Conservation (phyloP, 2,888 invertebrate genomes). For the Melieria omissa region DNA sequence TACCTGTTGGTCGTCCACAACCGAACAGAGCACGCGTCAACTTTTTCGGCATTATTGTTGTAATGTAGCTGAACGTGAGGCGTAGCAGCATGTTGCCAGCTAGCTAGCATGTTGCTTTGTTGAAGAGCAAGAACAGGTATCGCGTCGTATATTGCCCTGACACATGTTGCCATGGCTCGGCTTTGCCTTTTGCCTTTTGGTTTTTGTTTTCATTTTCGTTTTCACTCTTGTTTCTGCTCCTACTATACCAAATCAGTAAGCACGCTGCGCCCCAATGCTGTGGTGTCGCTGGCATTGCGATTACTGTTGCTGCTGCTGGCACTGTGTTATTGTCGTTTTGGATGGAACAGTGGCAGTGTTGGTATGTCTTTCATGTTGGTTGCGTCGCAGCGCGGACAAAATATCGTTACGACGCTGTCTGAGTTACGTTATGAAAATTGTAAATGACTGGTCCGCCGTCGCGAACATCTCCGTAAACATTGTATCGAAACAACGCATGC, state of each 20-base stretch:
- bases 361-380: constrained; percentile 50
- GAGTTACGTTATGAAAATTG: constrained; percentile 15
- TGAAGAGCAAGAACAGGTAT: too few relatives aligned
- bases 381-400: constrained; percentile 49
- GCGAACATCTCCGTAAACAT: too few relatives aligned
- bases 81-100: too few relatives aligned
- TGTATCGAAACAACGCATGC: too few relatives aligned
- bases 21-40: too few relatives aligned
- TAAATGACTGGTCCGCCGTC: too few relatives aligned
- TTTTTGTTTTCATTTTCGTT: constrained; percentile 33
- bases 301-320: neutral
- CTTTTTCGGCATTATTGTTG: too few relatives aligned
- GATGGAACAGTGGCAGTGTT: constrained; percentile 48
- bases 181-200: constrained; percentile 24
- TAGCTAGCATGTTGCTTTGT: too few relatives aligned
- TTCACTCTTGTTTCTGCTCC: constrained; percentile 25
- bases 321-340: constrained; percentile 16
- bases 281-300: constrained; percentile 20
- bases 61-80: too few relatives aligned
- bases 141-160: neutral
- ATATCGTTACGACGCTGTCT: neutral
- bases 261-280: too few relatives aligned
- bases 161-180: constrained; percentile 32
- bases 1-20: too few relatives aligned
- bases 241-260: too few relatives aligned